These are phyloP conservation scores for Stegodyphus dumicola DNA, from an alignment of 1,140 invertebrate genomes.

Conservation along the genomic window DNA sequence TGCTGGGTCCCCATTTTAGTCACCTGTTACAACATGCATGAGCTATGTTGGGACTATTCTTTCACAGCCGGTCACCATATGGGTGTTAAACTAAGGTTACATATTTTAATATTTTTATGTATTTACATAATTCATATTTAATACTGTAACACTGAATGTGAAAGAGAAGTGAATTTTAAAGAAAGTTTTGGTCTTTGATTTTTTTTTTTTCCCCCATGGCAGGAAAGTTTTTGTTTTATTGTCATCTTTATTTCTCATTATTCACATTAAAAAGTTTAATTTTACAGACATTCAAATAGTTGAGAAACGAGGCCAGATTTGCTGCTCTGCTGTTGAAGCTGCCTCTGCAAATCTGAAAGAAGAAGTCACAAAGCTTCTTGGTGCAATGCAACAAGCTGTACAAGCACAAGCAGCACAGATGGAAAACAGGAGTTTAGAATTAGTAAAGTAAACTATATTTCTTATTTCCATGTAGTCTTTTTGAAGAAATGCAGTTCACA, in stretches of 20 bases:
- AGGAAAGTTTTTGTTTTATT: background rate
- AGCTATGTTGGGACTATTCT: no score
- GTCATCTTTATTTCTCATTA: background rate
- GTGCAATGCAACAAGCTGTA: slow-evolving; percentile 1
- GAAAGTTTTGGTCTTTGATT: background rate
- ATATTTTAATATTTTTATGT: no score
- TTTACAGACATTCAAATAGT: slow-evolving; percentile 26
- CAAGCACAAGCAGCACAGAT: slow-evolving; percentile 7
- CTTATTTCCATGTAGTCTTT: no score
- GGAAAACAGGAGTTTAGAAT: slow-evolving; percentile 17
- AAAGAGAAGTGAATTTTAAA: no score
- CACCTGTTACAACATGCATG: no score
- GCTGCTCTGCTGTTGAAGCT: slow-evolving; percentile 11
- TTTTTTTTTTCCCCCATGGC: background rate
- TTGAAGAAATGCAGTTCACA: no score
- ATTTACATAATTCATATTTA: no score
- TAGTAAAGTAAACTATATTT: slow-evolving; percentile 20
- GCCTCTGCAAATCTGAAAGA: slow-evolving; percentile 5
- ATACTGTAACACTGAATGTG: no score
- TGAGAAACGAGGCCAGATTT: slow-evolving; percentile 14
- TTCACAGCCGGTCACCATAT: no score
- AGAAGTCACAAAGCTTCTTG: slow-evolving; percentile 21
- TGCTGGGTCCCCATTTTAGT: no score
- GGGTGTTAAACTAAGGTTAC: no score
- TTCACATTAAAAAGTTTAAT: background rate